These are phyloP conservation scores for Phrynosoma platyrhinos DNA, from an alignment of 2,113 vertebrate species.

Conservation along the genomic window DNA sequence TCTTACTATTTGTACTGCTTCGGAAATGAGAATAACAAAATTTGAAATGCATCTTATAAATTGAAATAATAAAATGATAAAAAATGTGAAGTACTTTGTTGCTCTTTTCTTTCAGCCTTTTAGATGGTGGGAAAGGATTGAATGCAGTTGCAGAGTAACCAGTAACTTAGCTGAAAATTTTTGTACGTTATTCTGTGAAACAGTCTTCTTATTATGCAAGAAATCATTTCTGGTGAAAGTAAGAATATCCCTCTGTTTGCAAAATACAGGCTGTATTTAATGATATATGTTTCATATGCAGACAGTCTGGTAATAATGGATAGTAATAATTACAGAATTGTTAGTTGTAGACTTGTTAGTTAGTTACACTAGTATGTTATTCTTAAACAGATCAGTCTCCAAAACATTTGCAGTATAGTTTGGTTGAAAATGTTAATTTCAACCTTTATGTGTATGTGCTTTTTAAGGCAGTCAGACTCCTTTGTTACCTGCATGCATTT, in stretches of 20 bases:
- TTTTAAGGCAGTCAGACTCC: slow-evolving; percentile 56
- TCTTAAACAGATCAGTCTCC: background rate
- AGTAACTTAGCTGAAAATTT: background rate
- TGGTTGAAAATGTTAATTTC: background rate
- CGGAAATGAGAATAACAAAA: background rate
- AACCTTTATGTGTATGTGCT: slow-evolving; percentile 53
- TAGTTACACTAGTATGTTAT: background rate
- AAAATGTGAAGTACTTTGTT: background rate
- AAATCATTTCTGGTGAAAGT: background rate
- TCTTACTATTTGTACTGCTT: background rate
- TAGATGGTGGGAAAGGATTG: background rate
- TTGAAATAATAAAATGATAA: background rate
- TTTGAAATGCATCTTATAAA: background rate
- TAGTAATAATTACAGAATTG: background rate
- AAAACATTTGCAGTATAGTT: background rate
- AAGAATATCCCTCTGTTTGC: background rate
- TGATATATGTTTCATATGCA: background rate
- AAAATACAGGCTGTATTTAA: background rate
- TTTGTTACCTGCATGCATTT: slow-evolving; percentile 73
- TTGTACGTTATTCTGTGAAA: background rate
- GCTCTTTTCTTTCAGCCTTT: background rate
- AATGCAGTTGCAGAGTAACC: background rate
- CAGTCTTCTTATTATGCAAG: background rate
- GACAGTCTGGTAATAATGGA: background rate
- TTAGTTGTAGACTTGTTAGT: background rate